Conservation (phyloP, 2,797 vertebrate genomes). For the Chrysocyon brachyurus region DNA sequence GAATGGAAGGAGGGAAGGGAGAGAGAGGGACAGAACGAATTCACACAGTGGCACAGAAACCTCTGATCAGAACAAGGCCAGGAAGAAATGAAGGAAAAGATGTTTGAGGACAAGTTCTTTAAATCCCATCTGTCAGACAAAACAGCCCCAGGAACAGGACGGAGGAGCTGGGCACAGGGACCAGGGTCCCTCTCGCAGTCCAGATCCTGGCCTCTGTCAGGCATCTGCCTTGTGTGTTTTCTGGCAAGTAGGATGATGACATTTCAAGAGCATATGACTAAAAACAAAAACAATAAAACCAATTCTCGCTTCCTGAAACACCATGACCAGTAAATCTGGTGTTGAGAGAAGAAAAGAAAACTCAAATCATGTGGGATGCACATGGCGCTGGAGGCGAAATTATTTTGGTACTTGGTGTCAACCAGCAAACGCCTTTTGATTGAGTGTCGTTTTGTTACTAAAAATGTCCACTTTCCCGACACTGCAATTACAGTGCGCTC, state of each 20-base stretch:
- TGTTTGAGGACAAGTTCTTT: neutral
- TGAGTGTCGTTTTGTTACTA: neutral
- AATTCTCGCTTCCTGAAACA: neutral
- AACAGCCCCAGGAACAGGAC: fast-evolving
- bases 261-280: neutral
- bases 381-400: fast-evolving
- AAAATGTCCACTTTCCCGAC: neutral
- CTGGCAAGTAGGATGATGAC: fast-evolving
- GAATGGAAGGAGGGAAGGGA: too few relatives aligned
- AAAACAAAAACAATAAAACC: neutral
- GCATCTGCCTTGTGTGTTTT: fast-evolving
- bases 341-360: neutral
- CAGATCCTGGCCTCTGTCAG: fast-evolving
- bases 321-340: neutral
- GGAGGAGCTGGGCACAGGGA: fast-evolving
- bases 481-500: neutral
- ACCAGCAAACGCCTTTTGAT: neutral
- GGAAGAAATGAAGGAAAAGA: neutral
- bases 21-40: neutral
- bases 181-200: neutral
- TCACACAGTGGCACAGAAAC: fast-evolving
- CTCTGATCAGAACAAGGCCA: neutral
- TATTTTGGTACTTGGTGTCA: neutral
- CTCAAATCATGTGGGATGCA: fast-evolving
- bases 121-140: neutral